phyloP scores from a whole-genome alignment of 2,888 invertebrate species.

The Ypsolopha sequella region DNA sequence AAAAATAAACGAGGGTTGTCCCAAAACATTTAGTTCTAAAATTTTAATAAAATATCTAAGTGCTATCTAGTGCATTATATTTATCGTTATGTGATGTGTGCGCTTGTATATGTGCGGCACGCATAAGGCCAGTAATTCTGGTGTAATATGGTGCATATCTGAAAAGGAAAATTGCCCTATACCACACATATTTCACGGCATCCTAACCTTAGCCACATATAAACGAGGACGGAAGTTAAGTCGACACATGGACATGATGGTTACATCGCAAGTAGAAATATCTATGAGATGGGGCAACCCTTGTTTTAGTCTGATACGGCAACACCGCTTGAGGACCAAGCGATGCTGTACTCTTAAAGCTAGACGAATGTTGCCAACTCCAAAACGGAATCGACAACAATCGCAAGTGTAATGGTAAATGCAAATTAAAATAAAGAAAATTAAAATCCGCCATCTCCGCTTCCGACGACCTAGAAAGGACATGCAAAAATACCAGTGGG shows the following conservation, averaged over 20 bases:
- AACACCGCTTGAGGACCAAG: slow-evolving; percentile 27
- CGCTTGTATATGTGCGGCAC: slow-evolving; percentile 70
- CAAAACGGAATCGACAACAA: slow-evolving; percentile 30
- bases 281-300: slow-evolving; percentile 72
- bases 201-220: slow-evolving; percentile 51
- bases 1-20: slow-evolving; percentile 67
- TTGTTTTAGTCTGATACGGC: slow-evolving; percentile 51
- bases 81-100: slow-evolving; percentile 68
- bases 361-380: slow-evolving; percentile 30
- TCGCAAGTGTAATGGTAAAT: slow-evolving; percentile 37
- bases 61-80: slow-evolving; percentile 68
- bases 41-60: slow-evolving; percentile 53
- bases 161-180: slow-evolving; percentile 71
- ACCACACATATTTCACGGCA: slow-evolving; percentile 67
- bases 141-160: slow-evolving; percentile 71
- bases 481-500: slow-evolving; percentile 53
- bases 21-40: slow-evolving; percentile 65
- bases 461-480: slow-evolving; percentile 49
- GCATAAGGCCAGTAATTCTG: slow-evolving; percentile 71
- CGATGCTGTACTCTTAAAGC: slow-evolving; percentile 20
- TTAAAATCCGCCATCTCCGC: slow-evolving; percentile 32
- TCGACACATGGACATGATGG: slow-evolving; percentile 66
- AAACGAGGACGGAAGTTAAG: slow-evolving; percentile 54
- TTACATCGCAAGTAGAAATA: slow-evolving; percentile 58
- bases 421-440: slow-evolving; percentile 29